Evolutionary conservation across 92 coral and sea anemone species (phyloP), one percentile per base, ranked within the genome.

Genomic region (Parazoanthus swiftii): DNA sequence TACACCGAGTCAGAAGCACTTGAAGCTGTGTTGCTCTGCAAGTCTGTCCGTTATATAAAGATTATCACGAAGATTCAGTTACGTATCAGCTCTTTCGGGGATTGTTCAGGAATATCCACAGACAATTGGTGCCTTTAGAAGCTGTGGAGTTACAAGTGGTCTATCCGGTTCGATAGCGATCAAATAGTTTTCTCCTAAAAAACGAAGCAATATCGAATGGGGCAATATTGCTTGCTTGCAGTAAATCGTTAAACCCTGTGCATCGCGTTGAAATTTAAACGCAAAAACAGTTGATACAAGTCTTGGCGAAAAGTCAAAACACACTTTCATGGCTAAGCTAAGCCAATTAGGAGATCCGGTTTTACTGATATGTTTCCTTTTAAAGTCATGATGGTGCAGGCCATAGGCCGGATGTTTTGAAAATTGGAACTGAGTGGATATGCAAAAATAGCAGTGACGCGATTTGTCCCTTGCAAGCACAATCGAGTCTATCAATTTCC

Each of bases 31-130:
- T 10, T 10, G 2, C 74, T 68, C 29, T 68, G 33, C 8, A 14
- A 9, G 8, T 14, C 72, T 66, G 72, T 66, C 72, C 72, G 72
- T 23, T 68, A 68, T 68, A 3, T 68, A 68, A 68, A 4, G 74
- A 6, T n/a, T 68, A 68, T 23, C 29, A 68, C 5, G 29, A 68
- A 68, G 29, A 21, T 21, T 68, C 74, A 68, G 74, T 68, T 23
- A 9, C 74, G 74, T 68, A 68, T 68, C 74, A 68, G 74, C 74
- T 68, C 35, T 21, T 66, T 66, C 72, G 72, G 72, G 72, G 72
- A 66, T 66, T 66, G 72, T 66, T 68, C 74, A 68, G n/a, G 5
- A 23, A 5, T 68, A 68, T 68, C 74, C 35, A 29, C n/a, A 3
- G 20, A 66, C 9, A 66, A 66, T 66, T 66, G 72, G 72, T 66